Evolutionary conservation across 1,140 invertebrate species (phyloP), one percentile per base, ranked within the genome.

Genomic region (Littorina saxatilis): DNA sequence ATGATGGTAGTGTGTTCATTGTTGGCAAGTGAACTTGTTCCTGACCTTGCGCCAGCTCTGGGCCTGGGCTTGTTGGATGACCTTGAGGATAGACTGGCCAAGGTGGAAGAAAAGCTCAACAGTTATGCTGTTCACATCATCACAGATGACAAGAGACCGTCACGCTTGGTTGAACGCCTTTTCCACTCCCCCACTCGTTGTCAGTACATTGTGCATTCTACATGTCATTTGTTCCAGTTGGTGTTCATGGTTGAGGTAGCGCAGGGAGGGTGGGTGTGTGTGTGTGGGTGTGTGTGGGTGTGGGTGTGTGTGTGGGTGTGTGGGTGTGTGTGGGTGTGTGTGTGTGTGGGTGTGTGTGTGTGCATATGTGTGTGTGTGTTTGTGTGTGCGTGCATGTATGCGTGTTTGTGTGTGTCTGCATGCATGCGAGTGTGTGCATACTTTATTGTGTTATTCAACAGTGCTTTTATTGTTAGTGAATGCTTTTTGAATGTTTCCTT

Each of bases 121-220:
- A 47, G 83, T 63, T 89, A 87, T 82, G 83, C 88, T 23, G 82
- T 84, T 50, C 73, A 85, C 74, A 88, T 89, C 70, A 80, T 89
- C 43, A 86, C 88, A 47, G 87, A 88, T 68, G 84, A 87, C 9
- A 85, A 85, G 47, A 76, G 88, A 20, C 66, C 75, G 50, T 87
- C 86, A 27, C 50, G 83, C 17, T 68, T 87, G 20, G 83, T 82
- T 43, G 83, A 89, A 11, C 50, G 84, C 50, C 84, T 86, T 29
- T 90, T 88, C 70, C 84, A 88, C 40, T 88, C 89, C 40, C 87
- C 87, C 32, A 80, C 86, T 37, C 82, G 83, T 79, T 85, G 89
- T 90, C 85, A 85, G 82, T 23, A 39, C 39, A 37, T 3, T 20
- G 0, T 70, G 66, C 39, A 27, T 70, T 70, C 23, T 35, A 27